Evolutionary conservation across 2,797 vertebrate species (phyloP).

Genomic region (Sardinella longiceps): DNA sequence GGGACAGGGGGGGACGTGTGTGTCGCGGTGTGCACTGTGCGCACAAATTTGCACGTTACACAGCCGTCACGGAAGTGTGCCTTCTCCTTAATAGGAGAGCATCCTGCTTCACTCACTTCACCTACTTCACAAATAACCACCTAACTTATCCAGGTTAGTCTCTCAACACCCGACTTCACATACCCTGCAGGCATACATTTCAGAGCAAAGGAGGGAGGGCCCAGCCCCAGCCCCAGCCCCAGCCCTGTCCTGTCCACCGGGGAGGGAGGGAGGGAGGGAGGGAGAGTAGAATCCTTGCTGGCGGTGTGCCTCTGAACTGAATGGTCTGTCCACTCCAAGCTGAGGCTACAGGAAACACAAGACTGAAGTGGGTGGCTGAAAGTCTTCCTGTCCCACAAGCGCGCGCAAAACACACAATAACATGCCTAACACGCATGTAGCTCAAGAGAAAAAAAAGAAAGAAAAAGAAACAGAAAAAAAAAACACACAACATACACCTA

Average conservation of each 20-base stretch:
- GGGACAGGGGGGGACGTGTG: too few species aligned
- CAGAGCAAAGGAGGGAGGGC: not conserved
- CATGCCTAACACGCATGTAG: conserved; percentile 18
- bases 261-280: too few species aligned
- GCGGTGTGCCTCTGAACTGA: not conserved
- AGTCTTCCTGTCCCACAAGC: conserved; percentile 46
- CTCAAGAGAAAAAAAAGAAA: not conserved
- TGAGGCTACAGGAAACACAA: conserved; percentile 54
- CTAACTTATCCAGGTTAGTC: too few species aligned
- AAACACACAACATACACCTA: conserved; percentile 1
- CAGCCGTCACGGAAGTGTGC: too few species aligned
- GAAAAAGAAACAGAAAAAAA: not conserved
- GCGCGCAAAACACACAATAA: conserved; percentile 19
- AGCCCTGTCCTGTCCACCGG: not conserved
- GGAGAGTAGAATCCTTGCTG: not conserved
- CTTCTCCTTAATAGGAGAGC: too few species aligned
- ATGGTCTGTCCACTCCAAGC: conserved; percentile 32
- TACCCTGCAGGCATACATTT: not conserved
- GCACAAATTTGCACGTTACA: too few species aligned
- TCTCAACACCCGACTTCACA: too few species aligned
- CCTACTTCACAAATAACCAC: too few species aligned
- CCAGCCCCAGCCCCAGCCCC: not conserved
- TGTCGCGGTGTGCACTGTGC: too few species aligned
- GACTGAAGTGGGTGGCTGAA: conserved; percentile 43
- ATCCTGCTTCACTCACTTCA: too few species aligned